A percentile compares a stretch with the other conserved stretches of the same genome.
These are phyloP conservation scores for Arenicola marina DNA, from an alignment of 2,888 invertebrate species.

Conservation along the genomic window DNA sequence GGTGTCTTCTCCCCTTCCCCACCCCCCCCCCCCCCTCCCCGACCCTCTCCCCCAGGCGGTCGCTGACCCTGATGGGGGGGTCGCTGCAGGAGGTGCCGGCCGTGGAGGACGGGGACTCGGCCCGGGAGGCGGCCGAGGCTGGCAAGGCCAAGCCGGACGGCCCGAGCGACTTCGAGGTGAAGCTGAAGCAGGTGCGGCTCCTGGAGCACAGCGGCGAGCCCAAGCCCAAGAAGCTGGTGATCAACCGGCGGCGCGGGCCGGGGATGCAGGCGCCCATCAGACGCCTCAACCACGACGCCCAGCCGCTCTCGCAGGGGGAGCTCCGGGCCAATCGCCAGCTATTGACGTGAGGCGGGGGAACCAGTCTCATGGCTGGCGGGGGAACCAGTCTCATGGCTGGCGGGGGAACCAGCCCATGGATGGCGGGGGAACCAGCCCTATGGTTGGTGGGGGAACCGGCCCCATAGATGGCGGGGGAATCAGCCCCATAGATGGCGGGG, in stretches of 20 bases:
- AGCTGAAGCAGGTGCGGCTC: conserved; percentile 25
- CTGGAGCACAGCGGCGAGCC: conserved; percentile 6
- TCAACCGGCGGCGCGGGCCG: conserved; percentile 14
- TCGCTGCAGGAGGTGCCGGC: conserved; percentile 54
- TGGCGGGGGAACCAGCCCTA: no score
- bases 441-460: no score
- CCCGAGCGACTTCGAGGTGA: conserved; percentile 30
- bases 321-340: no score
- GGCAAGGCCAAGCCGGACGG: neutral
- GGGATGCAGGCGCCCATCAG: conserved; percentile 43
- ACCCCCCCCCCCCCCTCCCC: no score
- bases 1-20: no score
- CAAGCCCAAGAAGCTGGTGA: conserved; percentile 9
- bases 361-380: no score
- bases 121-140: neutral
- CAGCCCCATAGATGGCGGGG: no score
- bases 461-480: no score
- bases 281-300: conserved; percentile 48
- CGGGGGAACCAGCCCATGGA: no score
- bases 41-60: neutral
- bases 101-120: conserved; percentile 32
- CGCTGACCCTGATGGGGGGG: conserved; percentile 34
- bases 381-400: no score
- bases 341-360: no score
- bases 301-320: no score